Conservation (phyloP, 2,113 vertebrate species). For the Alligator mississippiensis region DNA sequence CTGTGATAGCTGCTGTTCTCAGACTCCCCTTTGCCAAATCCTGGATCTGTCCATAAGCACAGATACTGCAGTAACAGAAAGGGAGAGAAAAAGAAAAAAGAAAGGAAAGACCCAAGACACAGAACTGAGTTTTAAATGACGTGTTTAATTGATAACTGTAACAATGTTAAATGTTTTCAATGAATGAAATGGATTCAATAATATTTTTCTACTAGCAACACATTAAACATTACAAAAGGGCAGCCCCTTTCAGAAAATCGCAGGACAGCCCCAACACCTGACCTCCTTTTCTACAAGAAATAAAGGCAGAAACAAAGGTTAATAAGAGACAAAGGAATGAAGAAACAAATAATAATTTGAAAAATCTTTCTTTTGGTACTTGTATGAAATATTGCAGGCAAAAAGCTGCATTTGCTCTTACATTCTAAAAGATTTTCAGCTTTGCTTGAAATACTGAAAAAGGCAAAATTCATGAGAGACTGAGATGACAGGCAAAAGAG, state of each 20-base stretch:
- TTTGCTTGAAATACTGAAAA: too few relatives aligned
- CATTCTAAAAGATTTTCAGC: too few relatives aligned
- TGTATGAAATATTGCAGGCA: neutral
- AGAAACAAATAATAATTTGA: neutral
- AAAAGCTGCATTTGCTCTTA: too few relatives aligned
- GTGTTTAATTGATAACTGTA: neutral
- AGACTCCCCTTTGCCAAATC: too few relatives aligned
- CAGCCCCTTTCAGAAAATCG: neutral
- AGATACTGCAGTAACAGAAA: neutral
- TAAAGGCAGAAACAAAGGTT: neutral
- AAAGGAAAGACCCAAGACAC: fast-evolving
- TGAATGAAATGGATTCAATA: too few relatives aligned
- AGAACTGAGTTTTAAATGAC: neutral
- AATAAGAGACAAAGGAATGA: neutral
- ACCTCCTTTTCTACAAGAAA: neutral
- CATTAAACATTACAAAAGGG: neutral
- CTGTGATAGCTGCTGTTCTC: too few relatives aligned
- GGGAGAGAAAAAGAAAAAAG: neutral
- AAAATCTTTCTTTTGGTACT: neutral
- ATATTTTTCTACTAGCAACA: neutral
- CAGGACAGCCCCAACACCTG: neutral
- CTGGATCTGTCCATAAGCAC: too few relatives aligned
- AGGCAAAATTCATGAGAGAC: too few relatives aligned
- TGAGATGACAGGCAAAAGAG: neutral
- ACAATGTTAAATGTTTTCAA: neutral